Conservation (phyloP, 2,888 invertebrate genomes). For the Allygus modestus region DNA sequence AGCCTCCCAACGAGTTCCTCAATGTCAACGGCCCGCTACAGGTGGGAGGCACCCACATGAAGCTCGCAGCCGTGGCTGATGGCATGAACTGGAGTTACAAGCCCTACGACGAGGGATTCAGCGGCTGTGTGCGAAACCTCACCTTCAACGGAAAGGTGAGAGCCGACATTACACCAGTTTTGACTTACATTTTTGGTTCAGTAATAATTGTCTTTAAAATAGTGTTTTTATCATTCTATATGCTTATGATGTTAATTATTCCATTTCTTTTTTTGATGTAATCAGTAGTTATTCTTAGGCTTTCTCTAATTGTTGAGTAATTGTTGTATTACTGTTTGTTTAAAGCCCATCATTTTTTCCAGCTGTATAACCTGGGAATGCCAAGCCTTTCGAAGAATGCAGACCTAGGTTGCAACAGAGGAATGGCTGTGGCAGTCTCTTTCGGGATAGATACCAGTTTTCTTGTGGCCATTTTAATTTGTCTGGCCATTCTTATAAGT, state of each 20-base stretch:
- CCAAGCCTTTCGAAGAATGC: conserved; percentile 86
- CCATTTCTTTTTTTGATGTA: conserved; percentile 58
- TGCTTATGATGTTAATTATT: too few species aligned
- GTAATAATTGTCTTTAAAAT: too few species aligned
- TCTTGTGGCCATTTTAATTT: conserved; percentile 93
- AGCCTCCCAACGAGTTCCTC: conserved; percentile 84
- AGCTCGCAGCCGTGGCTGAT: conserved; percentile 80
- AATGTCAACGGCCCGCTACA: conserved; percentile 92
- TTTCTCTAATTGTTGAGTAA: too few species aligned
- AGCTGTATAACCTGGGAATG: conserved; percentile 93
- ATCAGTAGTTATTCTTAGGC: too few species aligned
- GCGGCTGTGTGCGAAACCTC: conserved; percentile 95
- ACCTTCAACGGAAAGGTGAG: conserved; percentile 87
- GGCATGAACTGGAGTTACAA: conserved; percentile 83
- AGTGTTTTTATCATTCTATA: too few species aligned
- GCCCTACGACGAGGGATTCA: conserved; percentile 85
- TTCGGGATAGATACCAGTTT: conserved; percentile 92
- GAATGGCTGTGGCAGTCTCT: conserved; percentile 86
- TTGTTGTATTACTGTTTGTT: too few species aligned
- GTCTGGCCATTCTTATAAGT: conserved; percentile 90
- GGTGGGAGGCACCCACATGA: conserved; percentile 86
- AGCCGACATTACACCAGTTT: conserved; percentile 21
- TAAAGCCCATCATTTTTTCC: conserved; percentile 68
- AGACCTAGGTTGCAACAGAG: conserved; percentile 85
- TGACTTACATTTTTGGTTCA: too few species aligned